Conservation (phyloP, 2,797 vertebrate species). For the Ibycter americanus region DNA sequence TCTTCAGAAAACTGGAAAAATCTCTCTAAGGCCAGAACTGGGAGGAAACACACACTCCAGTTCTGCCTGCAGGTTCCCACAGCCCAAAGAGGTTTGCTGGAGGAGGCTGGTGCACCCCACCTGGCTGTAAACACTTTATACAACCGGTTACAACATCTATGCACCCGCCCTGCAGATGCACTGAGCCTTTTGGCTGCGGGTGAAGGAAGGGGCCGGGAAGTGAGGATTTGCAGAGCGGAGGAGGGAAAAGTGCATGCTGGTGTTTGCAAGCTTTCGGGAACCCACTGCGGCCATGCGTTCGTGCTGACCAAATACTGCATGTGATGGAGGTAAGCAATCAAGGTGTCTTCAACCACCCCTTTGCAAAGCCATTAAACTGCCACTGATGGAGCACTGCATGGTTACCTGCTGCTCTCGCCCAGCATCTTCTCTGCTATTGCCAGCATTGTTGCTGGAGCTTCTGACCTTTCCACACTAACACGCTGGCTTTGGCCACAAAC, state of each 20-base stretch:
- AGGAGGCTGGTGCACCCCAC: too few relatives aligned
- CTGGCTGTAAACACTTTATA: not conserved
- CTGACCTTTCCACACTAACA: accelerated
- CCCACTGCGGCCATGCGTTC: accelerated
- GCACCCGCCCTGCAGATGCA: accelerated
- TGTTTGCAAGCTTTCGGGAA: not conserved
- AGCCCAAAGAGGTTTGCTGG: not conserved
- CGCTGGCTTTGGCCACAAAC: not conserved
- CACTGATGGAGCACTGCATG: accelerated
- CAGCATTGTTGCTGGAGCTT: not conserved
- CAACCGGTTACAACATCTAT: not conserved
- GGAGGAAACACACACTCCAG: accelerated
- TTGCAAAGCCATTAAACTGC: not conserved
- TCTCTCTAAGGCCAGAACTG: not conserved
- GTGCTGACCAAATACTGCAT: accelerated
- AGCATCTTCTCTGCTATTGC: not conserved
- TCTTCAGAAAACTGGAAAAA: not conserved
- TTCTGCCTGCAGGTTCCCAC: not conserved
- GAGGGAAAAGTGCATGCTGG: not conserved
- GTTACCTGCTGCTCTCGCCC: not conserved
- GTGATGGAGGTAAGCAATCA: accelerated
- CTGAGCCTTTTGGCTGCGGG: not conserved
- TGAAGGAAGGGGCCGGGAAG: not conserved
- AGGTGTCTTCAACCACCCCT: not conserved
- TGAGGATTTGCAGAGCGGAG: not conserved